phyloP scores from a whole-genome alignment of 2,888 invertebrate genomes.

The Holacanthella duospinosa region DNA sequence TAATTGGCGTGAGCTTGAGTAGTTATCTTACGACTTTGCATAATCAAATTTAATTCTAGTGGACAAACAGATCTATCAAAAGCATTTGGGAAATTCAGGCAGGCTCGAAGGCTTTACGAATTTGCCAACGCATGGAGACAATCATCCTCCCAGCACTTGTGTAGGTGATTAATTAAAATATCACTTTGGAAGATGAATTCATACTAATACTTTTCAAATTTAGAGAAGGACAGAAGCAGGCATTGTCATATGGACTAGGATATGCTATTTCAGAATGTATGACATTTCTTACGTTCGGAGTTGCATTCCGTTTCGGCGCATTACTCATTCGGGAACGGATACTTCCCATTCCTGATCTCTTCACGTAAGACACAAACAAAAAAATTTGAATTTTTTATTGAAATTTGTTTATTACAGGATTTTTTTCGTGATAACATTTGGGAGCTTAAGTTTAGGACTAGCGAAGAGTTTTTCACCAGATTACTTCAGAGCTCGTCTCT shows the following conservation, averaged over 20 bases:
- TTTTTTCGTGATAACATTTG: background rate
- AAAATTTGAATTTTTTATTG: background rate
- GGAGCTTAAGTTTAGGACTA: background rate
- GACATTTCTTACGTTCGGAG: background rate
- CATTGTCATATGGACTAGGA: background rate
- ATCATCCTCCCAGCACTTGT: too few species aligned
- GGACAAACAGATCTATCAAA: too few species aligned
- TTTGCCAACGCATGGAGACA: too few species aligned
- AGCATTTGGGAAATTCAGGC: too few species aligned
- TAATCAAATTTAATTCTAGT: too few species aligned
- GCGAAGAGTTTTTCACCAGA: constrained; percentile 43
- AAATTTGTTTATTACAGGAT: background rate
- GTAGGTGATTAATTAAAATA: too few species aligned
- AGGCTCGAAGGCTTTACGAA: too few species aligned
- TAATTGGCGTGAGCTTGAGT: too few species aligned
- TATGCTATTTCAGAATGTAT: background rate
- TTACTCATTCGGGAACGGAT: background rate
- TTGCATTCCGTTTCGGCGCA: background rate
- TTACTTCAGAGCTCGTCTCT: constrained; percentile 42
- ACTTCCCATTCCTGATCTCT: background rate
- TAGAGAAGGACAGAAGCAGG: background rate
- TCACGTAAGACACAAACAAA: background rate
- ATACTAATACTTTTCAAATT: background rate
- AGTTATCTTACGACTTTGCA: too few species aligned
- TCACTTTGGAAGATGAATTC: too few species aligned